Percentiles rank a stretch among this genome's conserved stretches.
phyloP scores from a whole-genome alignment of 2,797 vertebrate genomes.

The Pipistrellus pygmaeus region DNA sequence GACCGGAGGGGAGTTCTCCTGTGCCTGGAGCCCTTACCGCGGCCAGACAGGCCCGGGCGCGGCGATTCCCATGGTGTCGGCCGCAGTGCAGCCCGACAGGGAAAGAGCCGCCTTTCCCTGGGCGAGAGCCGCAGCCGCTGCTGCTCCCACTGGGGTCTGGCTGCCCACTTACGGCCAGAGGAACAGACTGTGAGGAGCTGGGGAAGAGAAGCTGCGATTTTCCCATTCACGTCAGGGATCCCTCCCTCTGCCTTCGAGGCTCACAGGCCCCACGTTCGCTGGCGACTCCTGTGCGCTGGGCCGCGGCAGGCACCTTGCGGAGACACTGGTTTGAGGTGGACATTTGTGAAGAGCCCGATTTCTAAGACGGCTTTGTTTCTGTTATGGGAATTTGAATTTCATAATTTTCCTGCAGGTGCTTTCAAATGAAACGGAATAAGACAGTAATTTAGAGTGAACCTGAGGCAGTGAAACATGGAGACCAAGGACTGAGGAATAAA shows the following conservation, averaged over 20 bases:
- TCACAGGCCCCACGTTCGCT: background rate
- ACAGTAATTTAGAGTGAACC: background rate
- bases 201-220: background rate
- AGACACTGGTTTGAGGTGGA: background rate
- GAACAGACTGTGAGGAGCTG: background rate
- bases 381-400: slow-evolving; percentile 19
- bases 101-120: rapidly evolving
- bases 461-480: background rate
- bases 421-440: background rate
- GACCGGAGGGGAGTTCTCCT: background rate
- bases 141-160: background rate
- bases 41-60: background rate
- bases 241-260: rapidly evolving
- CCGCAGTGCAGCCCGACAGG: too few relatives aligned
- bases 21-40: background rate
- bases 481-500: background rate
- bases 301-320: too few relatives aligned
- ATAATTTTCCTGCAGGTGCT: background rate
- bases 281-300: too few relatives aligned
- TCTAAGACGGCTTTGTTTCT: background rate
- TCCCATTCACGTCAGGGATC: background rate
- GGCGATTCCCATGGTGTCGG: too few relatives aligned
- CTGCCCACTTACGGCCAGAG: background rate
- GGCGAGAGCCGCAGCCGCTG: background rate
- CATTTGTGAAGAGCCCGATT: background rate